Conservation (phyloP, 2,797 vertebrate species). For the Enteromius mattozi region DNA sequence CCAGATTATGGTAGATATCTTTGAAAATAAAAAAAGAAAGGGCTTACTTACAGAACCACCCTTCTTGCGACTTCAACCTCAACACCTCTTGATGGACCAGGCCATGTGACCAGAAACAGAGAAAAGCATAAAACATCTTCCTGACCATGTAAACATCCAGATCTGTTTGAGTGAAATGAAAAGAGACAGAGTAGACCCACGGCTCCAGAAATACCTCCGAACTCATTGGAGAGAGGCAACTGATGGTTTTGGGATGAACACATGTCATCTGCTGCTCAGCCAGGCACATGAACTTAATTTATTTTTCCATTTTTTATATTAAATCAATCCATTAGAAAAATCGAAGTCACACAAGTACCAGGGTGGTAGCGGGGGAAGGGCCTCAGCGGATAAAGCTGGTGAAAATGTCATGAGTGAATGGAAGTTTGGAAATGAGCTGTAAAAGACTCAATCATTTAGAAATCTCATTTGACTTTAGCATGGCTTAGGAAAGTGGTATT, state of each 20-base stretch:
- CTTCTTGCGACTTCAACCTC: slow-evolving; percentile 50
- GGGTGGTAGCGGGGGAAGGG: slow-evolving; percentile 55
- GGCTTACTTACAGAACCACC: slow-evolving; percentile 55
- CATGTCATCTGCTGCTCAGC: slow-evolving; percentile 27
- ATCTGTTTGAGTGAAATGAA: slow-evolving; percentile 34
- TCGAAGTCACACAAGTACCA: slow-evolving; percentile 47
- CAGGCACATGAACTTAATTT: slow-evolving; percentile 35
- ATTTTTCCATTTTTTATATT: slow-evolving; percentile 59
- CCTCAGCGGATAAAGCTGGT: slow-evolving; percentile 59
- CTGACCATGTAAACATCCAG: slow-evolving; percentile 39
- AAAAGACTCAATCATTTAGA: slow-evolving; percentile 72
- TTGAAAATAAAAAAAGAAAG: slow-evolving; percentile 17
- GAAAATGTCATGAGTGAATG: slow-evolving; percentile 68
- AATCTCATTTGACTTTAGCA: slow-evolving; percentile 64
- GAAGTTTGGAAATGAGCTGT: slow-evolving; percentile 74
- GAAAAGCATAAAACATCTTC: slow-evolving; percentile 37
- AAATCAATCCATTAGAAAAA: slow-evolving; percentile 62
- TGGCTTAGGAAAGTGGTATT: slow-evolving; percentile 62
- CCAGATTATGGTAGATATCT: slow-evolving; percentile 50
- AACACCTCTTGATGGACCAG: slow-evolving; percentile 44
- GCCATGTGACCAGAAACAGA: slow-evolving; percentile 30
- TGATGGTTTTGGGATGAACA: slow-evolving; percentile 21
- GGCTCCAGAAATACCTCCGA: slow-evolving; percentile 19
- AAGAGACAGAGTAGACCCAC: slow-evolving; percentile 25
- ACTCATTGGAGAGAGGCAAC: slow-evolving; percentile 19